phyloP scores from a whole-genome alignment of 2,113 vertebrate species.

The Macquaria ambigua region DNA sequence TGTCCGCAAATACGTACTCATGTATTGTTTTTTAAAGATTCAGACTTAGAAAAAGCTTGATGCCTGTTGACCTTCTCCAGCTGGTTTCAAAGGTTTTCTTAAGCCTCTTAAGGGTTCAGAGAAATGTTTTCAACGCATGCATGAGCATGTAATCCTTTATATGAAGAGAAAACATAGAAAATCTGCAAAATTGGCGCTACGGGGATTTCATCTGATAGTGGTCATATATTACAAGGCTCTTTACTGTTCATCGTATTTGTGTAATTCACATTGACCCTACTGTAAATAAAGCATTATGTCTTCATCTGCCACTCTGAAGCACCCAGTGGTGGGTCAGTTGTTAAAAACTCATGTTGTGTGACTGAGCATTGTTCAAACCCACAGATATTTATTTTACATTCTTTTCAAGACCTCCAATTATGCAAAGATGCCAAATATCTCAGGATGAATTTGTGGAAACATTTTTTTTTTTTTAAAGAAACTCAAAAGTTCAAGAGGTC shows the following conservation, averaged over 20 bases:
- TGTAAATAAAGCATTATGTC: background rate
- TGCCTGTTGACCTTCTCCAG: background rate
- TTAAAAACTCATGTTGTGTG: background rate
- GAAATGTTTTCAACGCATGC: background rate
- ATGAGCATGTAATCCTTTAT: conserved; percentile 13
- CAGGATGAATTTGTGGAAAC: background rate
- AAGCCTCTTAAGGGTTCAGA: conserved; percentile 9
- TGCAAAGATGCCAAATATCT: background rate
- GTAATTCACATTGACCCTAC: background rate
- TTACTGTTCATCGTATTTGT: too few species aligned
- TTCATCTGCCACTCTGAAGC: background rate
- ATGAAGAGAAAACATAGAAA: background rate
- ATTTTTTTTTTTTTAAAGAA: background rate
- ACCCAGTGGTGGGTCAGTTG: background rate
- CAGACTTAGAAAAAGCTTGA: background rate
- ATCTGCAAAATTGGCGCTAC: background rate
- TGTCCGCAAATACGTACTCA: background rate
- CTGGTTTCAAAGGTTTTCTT: background rate
- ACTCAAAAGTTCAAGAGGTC: conserved; percentile 4
- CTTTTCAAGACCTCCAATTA: background rate
- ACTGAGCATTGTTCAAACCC: background rate
- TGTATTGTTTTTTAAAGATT: background rate
- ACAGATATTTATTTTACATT: conserved; percentile 1
- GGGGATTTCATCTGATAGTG: background rate
- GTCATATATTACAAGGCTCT: background rate